Conservation (phyloP, 2,888 invertebrate genomes). For the Reticulitermes lucifugus region DNA sequence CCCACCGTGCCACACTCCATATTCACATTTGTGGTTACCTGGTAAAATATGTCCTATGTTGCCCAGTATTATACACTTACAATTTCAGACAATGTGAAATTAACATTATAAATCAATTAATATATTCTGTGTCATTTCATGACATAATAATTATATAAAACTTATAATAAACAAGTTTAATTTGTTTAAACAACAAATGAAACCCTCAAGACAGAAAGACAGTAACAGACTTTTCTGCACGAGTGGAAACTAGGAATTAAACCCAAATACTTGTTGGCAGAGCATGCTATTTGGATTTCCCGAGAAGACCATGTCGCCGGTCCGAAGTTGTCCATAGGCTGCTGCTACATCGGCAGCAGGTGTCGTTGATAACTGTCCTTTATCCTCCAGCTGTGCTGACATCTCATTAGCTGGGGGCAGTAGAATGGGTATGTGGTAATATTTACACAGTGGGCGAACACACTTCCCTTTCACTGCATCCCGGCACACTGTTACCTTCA, state of each 20-base stretch:
- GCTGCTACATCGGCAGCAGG: constrained; percentile 55
- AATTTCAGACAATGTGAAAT: constrained; percentile 51
- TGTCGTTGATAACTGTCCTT: constrained; percentile 47
- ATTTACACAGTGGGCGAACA: constrained; percentile 94
- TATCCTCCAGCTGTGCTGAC: constrained; percentile 68
- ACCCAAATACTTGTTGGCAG: constrained; percentile 51
- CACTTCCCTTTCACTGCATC: constrained; percentile 95
- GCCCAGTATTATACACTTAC: constrained; percentile 46
- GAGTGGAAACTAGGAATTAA: constrained; percentile 51
- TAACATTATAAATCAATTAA: constrained; percentile 53
- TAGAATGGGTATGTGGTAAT: constrained; percentile 95
- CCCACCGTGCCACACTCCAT: constrained; percentile 48
- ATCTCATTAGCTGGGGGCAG: constrained; percentile 85
- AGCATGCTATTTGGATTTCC: constrained; percentile 56
- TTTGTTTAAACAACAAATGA: constrained; percentile 52
- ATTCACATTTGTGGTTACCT: constrained; percentile 46
- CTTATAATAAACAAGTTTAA: constrained; percentile 52
- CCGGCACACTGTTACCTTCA: constrained; percentile 95
- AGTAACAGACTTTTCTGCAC: constrained; percentile 46
- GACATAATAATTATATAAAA: constrained; percentile 57
- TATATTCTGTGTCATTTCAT: constrained; percentile 63
- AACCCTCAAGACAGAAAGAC: constrained; percentile 46
- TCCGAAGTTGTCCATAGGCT: constrained; percentile 24
- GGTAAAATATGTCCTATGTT: constrained; percentile 36
- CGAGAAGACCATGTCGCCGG: constrained; percentile 65